Evolutionary conservation across 2,888 invertebrate genomes (phyloP), one percentile per base, ranked within the genome.

Genomic region (Microdon myrmicae): DNA sequence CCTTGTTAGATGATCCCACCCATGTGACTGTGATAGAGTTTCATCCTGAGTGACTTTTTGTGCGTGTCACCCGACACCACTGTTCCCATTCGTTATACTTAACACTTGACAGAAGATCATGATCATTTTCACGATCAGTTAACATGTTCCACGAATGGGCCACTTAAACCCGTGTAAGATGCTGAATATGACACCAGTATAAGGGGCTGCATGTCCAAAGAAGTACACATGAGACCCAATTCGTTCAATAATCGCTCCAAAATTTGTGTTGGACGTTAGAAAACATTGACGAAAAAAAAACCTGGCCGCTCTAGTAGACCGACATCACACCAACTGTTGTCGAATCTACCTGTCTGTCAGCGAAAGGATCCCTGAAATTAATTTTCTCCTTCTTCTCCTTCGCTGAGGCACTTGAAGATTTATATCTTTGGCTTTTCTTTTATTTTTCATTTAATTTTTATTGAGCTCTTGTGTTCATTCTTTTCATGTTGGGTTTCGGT

Each of bases 141-240:
- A 54, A 39, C 45, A 44, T 60, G 29, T 35, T 53, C 31, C 43
- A 44, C 35, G n/a, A 39, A 25, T 49, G 56, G 56, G 51, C 58
- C 64, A 64, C 64, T 64, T 64, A 58, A 53, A 43, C 37, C 17
- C 44, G n/a, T n/a, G n/a, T 51, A 17, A 56, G 39, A 55, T 55
- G 55, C 47, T 37, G 64, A 64, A 64, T 64, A 47, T 64, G 64
- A 64, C 64, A 64, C 64, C 64, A 17, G 51, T 49, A 32, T 38
- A 17, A 38, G 47, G 7, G 32, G 29, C 14, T 20, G 17, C 9
- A 6, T n/a, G 14, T 8, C 16, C 29, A 6, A 3, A 31, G 6
- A 28, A 10, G n/a, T 7, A 23, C 8, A 29, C 39, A 17, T 41
- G 51, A 39, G 31, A 14, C 17, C 9, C 12, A 49, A 39, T 43